phyloP scores from a whole-genome alignment of 2,888 invertebrate genomes.

The Clanis bilineata region DNA sequence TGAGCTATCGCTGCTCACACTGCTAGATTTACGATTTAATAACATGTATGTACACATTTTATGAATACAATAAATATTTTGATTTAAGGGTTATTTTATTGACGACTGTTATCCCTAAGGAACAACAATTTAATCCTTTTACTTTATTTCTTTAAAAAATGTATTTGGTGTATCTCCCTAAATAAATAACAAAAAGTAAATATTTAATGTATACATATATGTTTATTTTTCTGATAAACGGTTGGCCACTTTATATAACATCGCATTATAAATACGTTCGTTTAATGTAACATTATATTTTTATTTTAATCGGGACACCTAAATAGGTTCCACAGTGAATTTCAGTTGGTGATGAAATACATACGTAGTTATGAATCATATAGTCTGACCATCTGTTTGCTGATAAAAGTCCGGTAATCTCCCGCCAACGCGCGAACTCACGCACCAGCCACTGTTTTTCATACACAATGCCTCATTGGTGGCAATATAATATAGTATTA shows the following conservation, averaged over 20 bases:
- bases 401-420: constrained; percentile 13
- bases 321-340: background rate
- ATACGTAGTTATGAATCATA: constrained; percentile 3
- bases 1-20: too few species aligned
- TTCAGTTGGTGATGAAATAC: background rate
- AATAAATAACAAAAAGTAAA: too few species aligned
- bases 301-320: background rate
- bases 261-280: too few species aligned
- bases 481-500: background rate
- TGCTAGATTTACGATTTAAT: too few species aligned
- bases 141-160: background rate
- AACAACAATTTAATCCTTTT: background rate
- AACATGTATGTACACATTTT: too few species aligned
- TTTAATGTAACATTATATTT: too few species aligned
- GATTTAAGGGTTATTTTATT: background rate
- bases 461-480: constrained; percentile 1
- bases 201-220: too few species aligned
- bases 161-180: too few species aligned
- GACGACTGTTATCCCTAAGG: background rate
- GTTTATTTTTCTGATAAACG: too few species aligned
- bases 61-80: too few species aligned
- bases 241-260: too few species aligned
- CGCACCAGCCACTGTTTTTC: constrained; percentile 6
- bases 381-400: constrained; percentile 3
- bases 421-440: constrained; percentile 2